Base-by-base conservation (phyloP, 2,888 invertebrate species). In the Amiota communis region DNA sequence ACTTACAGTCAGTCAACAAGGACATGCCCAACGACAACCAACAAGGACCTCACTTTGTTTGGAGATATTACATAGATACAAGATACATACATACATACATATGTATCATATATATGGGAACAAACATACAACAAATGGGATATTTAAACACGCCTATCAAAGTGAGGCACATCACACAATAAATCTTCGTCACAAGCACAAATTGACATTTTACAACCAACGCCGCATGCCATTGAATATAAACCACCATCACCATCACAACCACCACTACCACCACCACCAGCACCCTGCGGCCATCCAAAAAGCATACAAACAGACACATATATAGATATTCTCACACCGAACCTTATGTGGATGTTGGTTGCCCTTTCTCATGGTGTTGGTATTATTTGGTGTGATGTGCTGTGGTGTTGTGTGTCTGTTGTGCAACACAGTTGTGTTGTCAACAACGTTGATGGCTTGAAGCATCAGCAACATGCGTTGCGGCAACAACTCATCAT, bases 181-280 rank as follows among this genome's bases (percentile, higher is more conserved):
- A 83, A 85, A 84, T 85, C 86, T 80, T 84, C 80, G 84, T 83
- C 84, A 82, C 73, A 75, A 71, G 73, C 74, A 78, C 81, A 83
- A 83, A 83, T 83, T 85, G 83, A 85, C 83, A 85, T 85, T 85
- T 82, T 85, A 85, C 83, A 83, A 76, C 80, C 74, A 75, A 80
- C 74, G 75, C 77, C 36, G 36, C 74, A 75, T 75, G 77, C 77
- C 78, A 81, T 36, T 36, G 36, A 36, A 83, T 82, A 81, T 80
- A 80, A 78, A 73, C 83, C 61, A 4, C 72, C 67, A 47, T 57
- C 57, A 48, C 70, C 76, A 78, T 72, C 79, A 73, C 47, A 17
- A 75, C 49, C 49, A 70, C 72, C 59, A 70, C 63, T 71, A 49
- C 61, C 48, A 53, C 61, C 57, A 71, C 71, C 75, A 72, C n/a